Conservation (phyloP, 2,113 vertebrate species). For the Dromas ardeola region DNA sequence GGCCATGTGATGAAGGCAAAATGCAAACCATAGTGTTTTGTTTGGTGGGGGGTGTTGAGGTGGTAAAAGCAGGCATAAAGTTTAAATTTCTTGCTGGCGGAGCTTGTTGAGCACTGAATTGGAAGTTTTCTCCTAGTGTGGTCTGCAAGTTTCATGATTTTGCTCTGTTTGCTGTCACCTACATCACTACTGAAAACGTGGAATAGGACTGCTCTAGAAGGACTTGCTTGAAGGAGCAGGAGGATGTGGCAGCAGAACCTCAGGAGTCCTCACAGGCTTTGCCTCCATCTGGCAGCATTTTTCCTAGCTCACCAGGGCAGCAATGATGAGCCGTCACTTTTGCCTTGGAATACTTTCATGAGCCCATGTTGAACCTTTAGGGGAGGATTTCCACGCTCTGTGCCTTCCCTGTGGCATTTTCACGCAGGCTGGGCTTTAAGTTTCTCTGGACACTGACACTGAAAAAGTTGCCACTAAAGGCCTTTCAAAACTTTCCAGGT, state of each 20-base stretch:
- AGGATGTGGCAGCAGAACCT: neutral
- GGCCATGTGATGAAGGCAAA: rapidly evolving
- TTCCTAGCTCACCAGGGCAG: neutral
- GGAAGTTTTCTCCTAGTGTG: neutral
- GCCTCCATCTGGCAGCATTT: neutral
- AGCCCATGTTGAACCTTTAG: neutral
- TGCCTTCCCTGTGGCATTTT: neutral
- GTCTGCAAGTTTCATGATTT: neutral
- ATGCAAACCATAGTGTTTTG: neutral
- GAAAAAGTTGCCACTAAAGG: neutral
- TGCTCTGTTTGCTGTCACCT: neutral
- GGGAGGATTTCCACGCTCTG: neutral
- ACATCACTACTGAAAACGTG: neutral
- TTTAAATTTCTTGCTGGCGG: neutral
- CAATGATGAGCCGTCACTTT: neutral
- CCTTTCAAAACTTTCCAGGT: neutral
- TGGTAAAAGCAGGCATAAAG: neutral
- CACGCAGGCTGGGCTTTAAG: neutral
- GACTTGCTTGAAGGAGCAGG: neutral
- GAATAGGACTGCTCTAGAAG: neutral
- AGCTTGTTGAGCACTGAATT: neutral
- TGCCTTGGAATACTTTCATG: neutral
- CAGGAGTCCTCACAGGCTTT: neutral
- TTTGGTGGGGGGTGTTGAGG: neutral
- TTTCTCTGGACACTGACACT: neutral